Evolutionary conservation across 2,888 invertebrate species (phyloP).

Genomic region (Epicampocera succincta): DNA sequence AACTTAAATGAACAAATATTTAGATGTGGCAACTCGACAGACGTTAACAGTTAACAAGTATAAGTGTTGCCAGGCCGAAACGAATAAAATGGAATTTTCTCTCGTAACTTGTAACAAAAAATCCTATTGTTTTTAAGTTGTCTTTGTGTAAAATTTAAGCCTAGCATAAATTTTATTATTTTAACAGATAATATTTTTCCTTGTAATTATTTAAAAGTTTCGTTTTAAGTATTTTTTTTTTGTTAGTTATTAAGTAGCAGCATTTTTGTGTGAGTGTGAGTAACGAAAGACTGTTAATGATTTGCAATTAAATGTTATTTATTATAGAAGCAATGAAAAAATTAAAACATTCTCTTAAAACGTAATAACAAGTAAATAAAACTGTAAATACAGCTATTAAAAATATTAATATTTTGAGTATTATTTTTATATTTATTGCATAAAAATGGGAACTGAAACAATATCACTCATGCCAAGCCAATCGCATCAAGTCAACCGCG

Average conservation of each 20-base stretch:
- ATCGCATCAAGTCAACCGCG: too few species aligned
- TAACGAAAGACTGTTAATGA: constrained; percentile 77
- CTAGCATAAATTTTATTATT: constrained; percentile 67
- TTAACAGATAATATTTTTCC: constrained; percentile 27
- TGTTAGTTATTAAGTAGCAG: constrained; percentile 75
- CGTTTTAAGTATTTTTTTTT: constrained; percentile 55
- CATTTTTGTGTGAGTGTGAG: constrained; percentile 75
- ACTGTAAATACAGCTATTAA: constrained; percentile 13
- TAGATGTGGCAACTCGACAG: not conserved
- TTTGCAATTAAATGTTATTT: constrained; percentile 74
- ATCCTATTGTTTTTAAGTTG: constrained; percentile 22
- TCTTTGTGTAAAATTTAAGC: constrained; percentile 45
- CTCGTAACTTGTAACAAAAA: constrained; percentile 16
- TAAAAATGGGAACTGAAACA: too few species aligned
- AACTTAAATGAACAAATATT: not conserved
- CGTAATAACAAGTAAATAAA: constrained; percentile 5
- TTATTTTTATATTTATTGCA: not conserved
- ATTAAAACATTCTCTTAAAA: constrained; percentile 19
- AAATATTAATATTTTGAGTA: not conserved
- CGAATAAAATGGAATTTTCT: not conserved
- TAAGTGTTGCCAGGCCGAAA: constrained; percentile 54
- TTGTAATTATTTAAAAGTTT: constrained; percentile 50
- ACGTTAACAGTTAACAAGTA: constrained; percentile 27
- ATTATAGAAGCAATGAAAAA: constrained; percentile 45
- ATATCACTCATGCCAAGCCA: too few species aligned